Conservation (phyloP, 2,888 invertebrate species). For the Melipona beecheii region DNA sequence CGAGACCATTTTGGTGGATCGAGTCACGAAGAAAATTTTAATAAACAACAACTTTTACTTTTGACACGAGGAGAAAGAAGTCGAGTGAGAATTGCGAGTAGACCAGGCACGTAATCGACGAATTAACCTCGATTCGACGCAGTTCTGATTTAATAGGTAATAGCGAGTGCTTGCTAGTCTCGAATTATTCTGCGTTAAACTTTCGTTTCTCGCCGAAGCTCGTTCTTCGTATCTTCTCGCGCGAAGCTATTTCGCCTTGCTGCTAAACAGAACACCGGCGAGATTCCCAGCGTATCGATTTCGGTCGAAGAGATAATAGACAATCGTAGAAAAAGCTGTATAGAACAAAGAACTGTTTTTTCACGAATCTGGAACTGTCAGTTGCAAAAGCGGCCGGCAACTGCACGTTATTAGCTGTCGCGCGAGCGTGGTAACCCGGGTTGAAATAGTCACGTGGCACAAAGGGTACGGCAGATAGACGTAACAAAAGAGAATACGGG, state of each 20-base stretch:
- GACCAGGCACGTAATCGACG: neutral
- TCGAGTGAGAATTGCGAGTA: slow-evolving; percentile 6
- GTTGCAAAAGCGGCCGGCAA: slow-evolving; percentile 13
- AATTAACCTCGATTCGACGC: neutral
- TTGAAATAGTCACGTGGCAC: slow-evolving; percentile 16
- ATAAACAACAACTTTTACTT: no score
- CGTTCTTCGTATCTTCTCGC: neutral
- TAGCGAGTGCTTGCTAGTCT: neutral
- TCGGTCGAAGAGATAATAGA: neutral
- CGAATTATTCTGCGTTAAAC: neutral
- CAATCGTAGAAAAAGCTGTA: neutral
- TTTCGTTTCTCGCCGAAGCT: neutral
- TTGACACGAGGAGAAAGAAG: neutral
- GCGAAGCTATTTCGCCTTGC: neutral
- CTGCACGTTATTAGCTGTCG: slow-evolving; percentile 27
- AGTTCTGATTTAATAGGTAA: neutral
- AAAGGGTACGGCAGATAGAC: slow-evolving; percentile 20
- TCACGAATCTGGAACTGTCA: slow-evolving; percentile 8
- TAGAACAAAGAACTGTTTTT: neutral
- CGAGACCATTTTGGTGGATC: no score
- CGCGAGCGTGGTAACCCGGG: neutral
- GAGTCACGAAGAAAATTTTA: no score
- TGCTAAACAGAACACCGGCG: neutral
- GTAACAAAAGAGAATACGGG: slow-evolving; percentile 27
- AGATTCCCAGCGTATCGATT: no score